A percentile compares a stretch with the other conserved stretches of the same genome.
Conservation (phyloP, 1,140 invertebrate genomes). For the Pollicipes pollicipes region DNA sequence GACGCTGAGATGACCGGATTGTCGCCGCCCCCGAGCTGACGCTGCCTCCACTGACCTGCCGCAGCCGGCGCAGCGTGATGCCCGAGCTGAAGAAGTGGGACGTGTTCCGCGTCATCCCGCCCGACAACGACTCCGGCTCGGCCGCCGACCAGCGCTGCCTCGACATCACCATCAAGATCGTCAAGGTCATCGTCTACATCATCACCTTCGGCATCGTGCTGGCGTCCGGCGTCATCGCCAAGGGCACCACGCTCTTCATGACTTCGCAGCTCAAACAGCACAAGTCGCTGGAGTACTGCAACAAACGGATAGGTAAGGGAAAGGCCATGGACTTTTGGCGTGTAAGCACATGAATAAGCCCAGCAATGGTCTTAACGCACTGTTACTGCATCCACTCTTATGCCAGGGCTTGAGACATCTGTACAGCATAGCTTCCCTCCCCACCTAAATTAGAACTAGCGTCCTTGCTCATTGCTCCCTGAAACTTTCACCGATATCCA, state of each 20-base stretch:
- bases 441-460: too few species aligned
- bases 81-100: slow-evolving; percentile 84
- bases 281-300: slow-evolving; percentile 57
- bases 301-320: slow-evolving; percentile 37
- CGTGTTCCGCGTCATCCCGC: slow-evolving; percentile 74
- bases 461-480: too few species aligned
- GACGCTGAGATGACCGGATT: slow-evolving; percentile 8
- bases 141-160: slow-evolving; percentile 70
- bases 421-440: too few species aligned
- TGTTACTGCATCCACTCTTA: too few species aligned
- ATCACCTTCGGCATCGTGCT: slow-evolving; percentile 69
- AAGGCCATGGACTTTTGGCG: too few species aligned
- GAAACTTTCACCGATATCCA: too few species aligned
- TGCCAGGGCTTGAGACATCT: too few species aligned
- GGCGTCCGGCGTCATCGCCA: slow-evolving; percentile 58
- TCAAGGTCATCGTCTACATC: slow-evolving; percentile 67
- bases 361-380: too few species aligned
- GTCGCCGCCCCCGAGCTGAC: slow-evolving; percentile 6
- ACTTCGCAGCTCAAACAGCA: slow-evolving; percentile 64
- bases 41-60: too few species aligned
- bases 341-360: too few species aligned
- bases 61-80: slow-evolving; percentile 60
- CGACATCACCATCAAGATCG: slow-evolving; percentile 62
- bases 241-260: slow-evolving; percentile 74
- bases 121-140: slow-evolving; percentile 67